Conservation (phyloP, 2,888 invertebrate genomes). For the Drosophila austrosaltans region DNA sequence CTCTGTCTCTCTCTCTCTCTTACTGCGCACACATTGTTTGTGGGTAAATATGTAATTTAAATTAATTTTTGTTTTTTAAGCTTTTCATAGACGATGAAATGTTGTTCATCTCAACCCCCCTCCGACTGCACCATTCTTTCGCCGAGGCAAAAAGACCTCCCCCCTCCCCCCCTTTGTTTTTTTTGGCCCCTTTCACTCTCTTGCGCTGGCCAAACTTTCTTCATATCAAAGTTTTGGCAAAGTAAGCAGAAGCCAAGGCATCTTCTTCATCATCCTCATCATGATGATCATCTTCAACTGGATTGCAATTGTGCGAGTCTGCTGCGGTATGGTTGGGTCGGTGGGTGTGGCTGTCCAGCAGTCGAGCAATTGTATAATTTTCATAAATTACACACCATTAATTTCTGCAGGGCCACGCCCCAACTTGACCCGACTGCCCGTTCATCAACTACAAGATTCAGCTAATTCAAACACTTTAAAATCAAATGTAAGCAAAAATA, state of each 20-base stretch:
- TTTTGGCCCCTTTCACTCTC: neutral
- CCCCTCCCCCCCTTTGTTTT: neutral
- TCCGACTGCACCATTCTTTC: slow-evolving; percentile 28
- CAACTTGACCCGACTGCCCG: neutral
- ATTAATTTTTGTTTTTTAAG: slow-evolving; percentile 77
- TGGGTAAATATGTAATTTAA: slow-evolving; percentile 74
- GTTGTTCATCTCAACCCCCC: slow-evolving; percentile 39
- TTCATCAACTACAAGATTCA: slow-evolving; percentile 3
- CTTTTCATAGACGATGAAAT: slow-evolving; percentile 71
- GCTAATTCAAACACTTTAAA: slow-evolving; percentile 56
- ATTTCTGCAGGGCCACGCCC: slow-evolving; percentile 61
- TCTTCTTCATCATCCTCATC: slow-evolving; percentile 36
- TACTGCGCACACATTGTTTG: slow-evolving; percentile 61
- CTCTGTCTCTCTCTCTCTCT: slow-evolving; percentile 5
- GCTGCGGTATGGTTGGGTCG: slow-evolving; percentile 23
- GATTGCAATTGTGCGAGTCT: slow-evolving; percentile 18
- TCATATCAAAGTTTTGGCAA: slow-evolving; percentile 73
- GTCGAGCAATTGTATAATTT: slow-evolving; percentile 71
- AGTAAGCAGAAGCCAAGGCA: slow-evolving; percentile 69
- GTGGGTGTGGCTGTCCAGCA: slow-evolving; percentile 46
- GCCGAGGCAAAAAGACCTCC: neutral
- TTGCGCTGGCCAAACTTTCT: slow-evolving; percentile 66
- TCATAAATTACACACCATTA: slow-evolving; percentile 75
- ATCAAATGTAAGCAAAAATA: neutral
- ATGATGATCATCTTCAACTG: slow-evolving; percentile 7